Evolutionary conservation across 2,797 vertebrate species (phyloP), one percentile per base, ranked within the genome.

Genomic region (Poecilia gillii): DNA sequence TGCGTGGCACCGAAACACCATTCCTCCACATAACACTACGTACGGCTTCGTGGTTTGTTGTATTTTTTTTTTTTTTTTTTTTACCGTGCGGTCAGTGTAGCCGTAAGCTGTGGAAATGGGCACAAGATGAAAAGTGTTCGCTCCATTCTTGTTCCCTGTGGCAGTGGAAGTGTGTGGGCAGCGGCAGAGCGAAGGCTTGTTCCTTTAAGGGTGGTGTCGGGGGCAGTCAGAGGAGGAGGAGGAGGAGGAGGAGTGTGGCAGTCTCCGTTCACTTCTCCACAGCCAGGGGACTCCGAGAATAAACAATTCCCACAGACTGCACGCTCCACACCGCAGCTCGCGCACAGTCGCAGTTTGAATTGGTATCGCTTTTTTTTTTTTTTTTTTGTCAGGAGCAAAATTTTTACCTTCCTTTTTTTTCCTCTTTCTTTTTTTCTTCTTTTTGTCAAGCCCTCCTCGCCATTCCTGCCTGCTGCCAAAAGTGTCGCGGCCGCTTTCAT

Each of bases 161-260:
- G 36, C 28, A 33, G 72, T 41, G 76, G 47, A 72, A 49, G 77
- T 36, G 84, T 28, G 84, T 82, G 80, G 49, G 79, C 66, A 73
- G 84, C 49, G 36, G 80, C 74, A 33, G 62, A 47, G 46, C 5
- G 83, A 4, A 81, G 74, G 77, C 81, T 81, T 95, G 94, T 89
- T 84, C 92, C 95, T 96, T 96, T 96, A 95, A 96, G 95, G 91
- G 91, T 93, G 92, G 90, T 91, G 94, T 95, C 92, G 89, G 91
- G 81, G 82, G 85, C 85, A 51, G 76, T 76, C 79, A 49, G 57
- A 86, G 79, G 81, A 51, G 75, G 62, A 59, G 74, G 74, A 49
- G 77, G 85, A 85, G 91, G 94, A 91, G 94, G 93, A 92, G 94
- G 89, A 94, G 92, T 92, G 92, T 85, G 89, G 77, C 89, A 77